A percentile compares a stretch with the other conserved stretches of the same genome.
phyloP scores from a whole-genome alignment of 2,888 invertebrate species.

The Venustoraphidia nigricollis region DNA sequence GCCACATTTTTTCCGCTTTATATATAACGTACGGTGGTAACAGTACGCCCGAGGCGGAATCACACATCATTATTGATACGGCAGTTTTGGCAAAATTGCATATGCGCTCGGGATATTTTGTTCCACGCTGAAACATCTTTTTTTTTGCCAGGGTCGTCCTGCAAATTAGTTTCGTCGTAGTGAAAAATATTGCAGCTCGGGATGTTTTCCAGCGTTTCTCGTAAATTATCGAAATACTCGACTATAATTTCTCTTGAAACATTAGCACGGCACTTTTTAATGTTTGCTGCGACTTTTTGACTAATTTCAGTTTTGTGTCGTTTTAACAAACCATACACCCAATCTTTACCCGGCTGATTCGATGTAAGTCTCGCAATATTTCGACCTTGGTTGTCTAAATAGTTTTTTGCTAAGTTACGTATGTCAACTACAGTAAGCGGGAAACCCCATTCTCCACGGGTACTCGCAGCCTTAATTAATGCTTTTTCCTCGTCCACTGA shows the following conservation, averaged over 20 bases:
- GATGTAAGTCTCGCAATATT: constrained; percentile 1
- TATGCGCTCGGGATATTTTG: constrained; percentile 12
- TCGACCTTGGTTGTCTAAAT: constrained; percentile 9
- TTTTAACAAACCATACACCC: constrained; percentile 8
- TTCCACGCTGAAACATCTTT: constrained; percentile 9
- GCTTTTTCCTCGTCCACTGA: too few relatives aligned
- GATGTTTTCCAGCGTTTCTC: constrained; percentile 9
- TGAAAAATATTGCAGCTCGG: constrained; percentile 6
- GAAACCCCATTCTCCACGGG: too few relatives aligned
- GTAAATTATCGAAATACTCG: constrained; percentile 12
- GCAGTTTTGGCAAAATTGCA: constrained; percentile 13
- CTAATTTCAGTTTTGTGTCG: constrained; percentile 6
- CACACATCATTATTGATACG: constrained; percentile 19
- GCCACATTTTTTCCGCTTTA: too few relatives aligned
- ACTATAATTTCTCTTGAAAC: constrained; percentile 10
- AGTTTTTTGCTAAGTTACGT: constrained; percentile 11
- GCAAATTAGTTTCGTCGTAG: constrained; percentile 10
- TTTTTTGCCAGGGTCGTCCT: constrained; percentile 11
- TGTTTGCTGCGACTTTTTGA: constrained; percentile 7
- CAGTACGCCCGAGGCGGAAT: constrained; percentile 17
- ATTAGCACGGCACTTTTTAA: constrained; percentile 8
- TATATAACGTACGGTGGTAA: too few relatives aligned
- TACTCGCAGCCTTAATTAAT: too few relatives aligned
- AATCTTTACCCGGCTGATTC: constrained; percentile 10
- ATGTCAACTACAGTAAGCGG: too few relatives aligned